These are phyloP conservation scores for Intellagama lesueurii DNA, from an alignment of 2,797 vertebrate species.

Conservation along the genomic window DNA sequence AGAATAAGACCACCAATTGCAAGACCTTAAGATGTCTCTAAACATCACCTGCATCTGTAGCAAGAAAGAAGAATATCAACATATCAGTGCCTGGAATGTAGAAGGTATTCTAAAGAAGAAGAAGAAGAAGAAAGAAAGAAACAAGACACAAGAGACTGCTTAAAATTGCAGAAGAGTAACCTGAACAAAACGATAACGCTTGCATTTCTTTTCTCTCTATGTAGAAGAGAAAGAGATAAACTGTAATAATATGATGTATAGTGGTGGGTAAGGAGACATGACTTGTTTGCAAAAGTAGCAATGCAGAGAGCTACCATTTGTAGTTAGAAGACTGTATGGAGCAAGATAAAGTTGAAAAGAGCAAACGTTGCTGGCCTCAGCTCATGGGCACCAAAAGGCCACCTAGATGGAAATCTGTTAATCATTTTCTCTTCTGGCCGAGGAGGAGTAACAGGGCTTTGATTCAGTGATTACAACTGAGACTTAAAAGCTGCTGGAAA, in stretches of 20 bases:
- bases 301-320: slow-evolving; percentile 14
- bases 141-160: not conserved
- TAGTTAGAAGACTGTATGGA: slow-evolving; percentile 21
- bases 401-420: not conserved
- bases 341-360: slow-evolving; percentile 45
- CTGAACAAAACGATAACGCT: slow-evolving; percentile 30
- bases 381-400: not conserved
- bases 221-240: not conserved
- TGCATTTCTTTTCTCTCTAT: not conserved
- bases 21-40: slow-evolving; percentile 18
- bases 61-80: slow-evolving; percentile 25
- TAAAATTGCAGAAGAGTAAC: slow-evolving; percentile 48
- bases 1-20: not conserved
- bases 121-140: not conserved
- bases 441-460: not conserved
- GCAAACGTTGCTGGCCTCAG: not conserved
- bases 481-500: not conserved
- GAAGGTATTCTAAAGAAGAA: slow-evolving; percentile 37
- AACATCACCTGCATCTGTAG: slow-evolving; percentile 10
- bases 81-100: slow-evolving; percentile 17
- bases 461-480: not conserved
- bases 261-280: slow-evolving; percentile 5
- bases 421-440: not conserved
- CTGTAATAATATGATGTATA: slow-evolving; percentile 16
- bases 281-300: slow-evolving; percentile 32